Percentiles rank a stretch among this genome's conserved stretches.
These are phyloP conservation scores for Drosophila subpulchrella DNA, from an alignment of 1,140 invertebrate genomes.

Conservation along the genomic window DNA sequence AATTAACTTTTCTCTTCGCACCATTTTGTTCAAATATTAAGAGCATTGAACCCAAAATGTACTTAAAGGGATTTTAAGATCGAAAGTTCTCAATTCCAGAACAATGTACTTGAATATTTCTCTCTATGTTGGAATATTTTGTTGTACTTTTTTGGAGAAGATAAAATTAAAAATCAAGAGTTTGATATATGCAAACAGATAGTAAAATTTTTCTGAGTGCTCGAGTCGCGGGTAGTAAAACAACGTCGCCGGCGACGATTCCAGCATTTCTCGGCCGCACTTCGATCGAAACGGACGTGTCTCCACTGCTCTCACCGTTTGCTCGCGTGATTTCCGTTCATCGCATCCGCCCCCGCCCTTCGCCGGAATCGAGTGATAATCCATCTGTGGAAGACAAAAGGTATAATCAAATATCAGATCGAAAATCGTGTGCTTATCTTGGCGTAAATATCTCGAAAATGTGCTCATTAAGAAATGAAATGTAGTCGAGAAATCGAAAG, in stretches of 20 bases:
- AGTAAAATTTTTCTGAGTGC: slow-evolving; percentile 4
- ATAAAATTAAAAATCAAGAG: no score
- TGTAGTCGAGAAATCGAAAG: slow-evolving; percentile 40
- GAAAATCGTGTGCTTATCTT: slow-evolving; percentile 32
- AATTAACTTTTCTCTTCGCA: no score
- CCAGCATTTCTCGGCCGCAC: slow-evolving; percentile 59
- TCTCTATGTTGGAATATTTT: no score
- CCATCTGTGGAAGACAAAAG: slow-evolving; percentile 35
- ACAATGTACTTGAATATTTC: no score
- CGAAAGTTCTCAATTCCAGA: no score
- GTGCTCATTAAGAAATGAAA: slow-evolving; percentile 30
- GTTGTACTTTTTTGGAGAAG: no score
- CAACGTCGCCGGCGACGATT: slow-evolving; percentile 26
- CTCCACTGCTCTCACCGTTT: slow-evolving; percentile 27
- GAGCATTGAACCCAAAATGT: no score
- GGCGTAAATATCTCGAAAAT: slow-evolving; percentile 41
- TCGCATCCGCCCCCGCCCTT: slow-evolving; percentile 25
- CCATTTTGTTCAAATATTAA: no score
- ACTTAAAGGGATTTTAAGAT: no score
- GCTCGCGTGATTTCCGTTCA: slow-evolving; percentile 54
- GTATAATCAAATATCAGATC: slow-evolving; percentile 31
- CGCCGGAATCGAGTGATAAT: slow-evolving; percentile 38
- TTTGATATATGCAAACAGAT: no score
- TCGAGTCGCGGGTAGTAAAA: slow-evolving; percentile 9
- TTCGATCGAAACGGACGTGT: slow-evolving; percentile 59